Evolutionary conservation across 1,140 invertebrate species (phyloP), one percentile per base, ranked within the genome.

Genomic region (Solenopsis invicta): DNA sequence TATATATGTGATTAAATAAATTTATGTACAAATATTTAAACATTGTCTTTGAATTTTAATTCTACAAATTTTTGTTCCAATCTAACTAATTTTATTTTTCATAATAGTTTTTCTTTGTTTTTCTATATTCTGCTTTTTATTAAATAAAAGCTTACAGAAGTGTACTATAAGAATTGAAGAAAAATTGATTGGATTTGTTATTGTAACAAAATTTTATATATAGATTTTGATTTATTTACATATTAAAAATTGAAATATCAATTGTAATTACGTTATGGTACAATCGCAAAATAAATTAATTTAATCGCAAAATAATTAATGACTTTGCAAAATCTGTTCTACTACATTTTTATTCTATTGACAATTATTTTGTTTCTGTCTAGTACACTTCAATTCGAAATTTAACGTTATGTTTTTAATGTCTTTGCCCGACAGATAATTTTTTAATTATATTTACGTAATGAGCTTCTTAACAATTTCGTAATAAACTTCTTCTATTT

Each of bases 271-370:
- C 37, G 2, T 45, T 24, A n/a, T 16, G 0, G 2, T 62, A 29
- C 12, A 45, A 61, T 29, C 10, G 10, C 10, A 21, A 76, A 45
- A 24, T 77, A 48, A 21, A 62, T 77, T 77, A 34, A 77, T 62
- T 77, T 4, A 29, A 29, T 29, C 29, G 29, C 29, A 29, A 29
- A 29, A 29, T 29, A 29, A 29, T 29, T 29, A 16, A 12, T 24
- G 21, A 24, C 12, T 61, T 41, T 2, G 13, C 37, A 21, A 45
- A 3, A 45, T 45, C 6, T 2, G 21, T 41, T 13, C 12, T 41
- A 10, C 37, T 37, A 41, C 56, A 6, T 48, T n/a, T 45, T 59
- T 16, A 29, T 24, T 62, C 59, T 45, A 59, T 5, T 56, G 59
- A 75, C 21, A 24, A 75, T 21, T 56, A 74, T 54, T 2, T 74